phyloP scores from a whole-genome alignment of 2,113 vertebrate species.

The Vulpes lagopus region DNA sequence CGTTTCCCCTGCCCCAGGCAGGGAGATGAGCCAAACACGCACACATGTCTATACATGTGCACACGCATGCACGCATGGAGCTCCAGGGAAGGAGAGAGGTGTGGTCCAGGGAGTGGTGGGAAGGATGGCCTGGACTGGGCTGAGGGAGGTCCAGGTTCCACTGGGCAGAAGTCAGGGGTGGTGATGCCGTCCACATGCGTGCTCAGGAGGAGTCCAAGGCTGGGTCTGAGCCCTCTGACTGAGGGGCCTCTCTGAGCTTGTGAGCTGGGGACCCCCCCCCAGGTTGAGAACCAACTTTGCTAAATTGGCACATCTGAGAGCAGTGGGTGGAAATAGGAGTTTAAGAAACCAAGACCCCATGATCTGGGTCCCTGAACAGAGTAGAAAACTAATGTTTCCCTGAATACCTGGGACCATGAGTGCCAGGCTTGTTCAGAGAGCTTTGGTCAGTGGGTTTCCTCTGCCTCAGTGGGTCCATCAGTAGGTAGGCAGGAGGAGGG shows the following conservation, averaged over 20 bases:
- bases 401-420: neutral
- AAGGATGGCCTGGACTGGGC: neutral
- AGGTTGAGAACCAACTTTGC: neutral
- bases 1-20: neutral
- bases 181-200: fast-evolving
- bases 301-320: neutral
- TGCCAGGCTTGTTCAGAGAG: neutral
- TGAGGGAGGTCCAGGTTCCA: neutral
- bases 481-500: neutral
- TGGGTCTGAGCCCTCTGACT: neutral
- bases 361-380: neutral
- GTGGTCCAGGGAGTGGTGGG: neutral
- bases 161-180: neutral
- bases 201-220: neutral
- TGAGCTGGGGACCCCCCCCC: neutral
- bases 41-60: fast-evolving
- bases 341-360: neutral
- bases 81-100: neutral
- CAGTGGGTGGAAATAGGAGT: neutral
- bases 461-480: neutral
- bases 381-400: neutral
- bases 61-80: neutral
- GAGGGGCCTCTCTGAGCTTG: neutral
- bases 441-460: neutral
- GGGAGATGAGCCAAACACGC: neutral